Evolutionary conservation across 1,140 invertebrate species (phyloP), one percentile per base, ranked within the genome.

Genomic region (Drosophila erecta): DNA sequence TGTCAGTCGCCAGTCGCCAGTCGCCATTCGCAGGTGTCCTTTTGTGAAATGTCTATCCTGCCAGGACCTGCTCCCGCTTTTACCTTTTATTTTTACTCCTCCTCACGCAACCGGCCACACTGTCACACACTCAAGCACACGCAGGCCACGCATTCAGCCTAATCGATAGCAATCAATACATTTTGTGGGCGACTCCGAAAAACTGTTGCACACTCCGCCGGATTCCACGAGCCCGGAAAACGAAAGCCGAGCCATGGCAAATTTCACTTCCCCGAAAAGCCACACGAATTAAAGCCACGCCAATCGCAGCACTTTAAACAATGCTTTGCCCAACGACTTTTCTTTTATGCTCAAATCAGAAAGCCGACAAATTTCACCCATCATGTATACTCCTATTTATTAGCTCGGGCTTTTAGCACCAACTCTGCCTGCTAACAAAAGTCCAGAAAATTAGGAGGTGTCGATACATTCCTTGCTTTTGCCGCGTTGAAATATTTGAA

Each of bases 131-230:
- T 33, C 38, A 27, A 27, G 15, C 40, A 33, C 38, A 20, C 59
- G 54, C 58, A 1, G 1, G 24, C 47, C 37, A 37, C 61, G 41
- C 30, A 50, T 15, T 50, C 47, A 15, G 35, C 69, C 71, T 43
- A 86, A 86, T 86, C 81, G 75, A 86, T 86, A 86, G 72, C 83
- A 87, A 86, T 86, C 81, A 87, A 86, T 86, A 86, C 65, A 74
- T 67, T 58, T 53, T 71, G 60, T 61, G 60, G 46, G 38, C 50
- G 10, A 73, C 55, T 72, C 47, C 67, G 30, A 24, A 61, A 55
- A 73, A 74, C 57, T 71, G 51, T 70, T 70, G 65, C 67, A 41
- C 66, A 40, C 64, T 47, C 41, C n/a, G 30, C 30, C 40, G 38
- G 8, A n/a, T 7, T 38, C 37, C 14, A 38, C 4, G 14, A 10